phyloP scores from a whole-genome alignment of 2,888 invertebrate genomes.

The Octonoba sinensis region DNA sequence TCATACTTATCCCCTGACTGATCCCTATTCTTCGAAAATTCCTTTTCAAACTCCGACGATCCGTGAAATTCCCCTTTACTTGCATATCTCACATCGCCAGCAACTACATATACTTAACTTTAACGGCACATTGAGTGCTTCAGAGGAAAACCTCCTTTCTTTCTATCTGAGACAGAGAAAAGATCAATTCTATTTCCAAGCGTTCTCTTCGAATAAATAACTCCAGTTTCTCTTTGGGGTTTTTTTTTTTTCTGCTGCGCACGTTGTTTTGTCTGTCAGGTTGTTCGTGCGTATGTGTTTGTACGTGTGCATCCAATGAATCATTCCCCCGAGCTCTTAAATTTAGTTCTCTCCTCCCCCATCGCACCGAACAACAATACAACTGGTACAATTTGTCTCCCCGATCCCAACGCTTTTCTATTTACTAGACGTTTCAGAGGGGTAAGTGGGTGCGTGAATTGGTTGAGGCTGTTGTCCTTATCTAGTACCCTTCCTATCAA shows the following conservation, averaged over 20 bases:
- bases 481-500: slow-evolving; percentile 51
- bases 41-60: slow-evolving; percentile 53
- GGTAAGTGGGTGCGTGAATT: neutral
- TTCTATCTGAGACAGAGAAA: slow-evolving; percentile 45
- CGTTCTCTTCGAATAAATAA: slow-evolving; percentile 60
- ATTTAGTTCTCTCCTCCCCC: slow-evolving; percentile 51
- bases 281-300: slow-evolving; percentile 28
- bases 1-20: slow-evolving; percentile 22
- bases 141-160: slow-evolving; percentile 36
- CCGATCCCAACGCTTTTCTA: slow-evolving; percentile 47
- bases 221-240: slow-evolving; percentile 19
- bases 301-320: slow-evolving; percentile 54
- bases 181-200: slow-evolving; percentile 56
- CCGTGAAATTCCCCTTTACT: slow-evolving; percentile 60
- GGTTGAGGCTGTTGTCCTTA: slow-evolving; percentile 36
- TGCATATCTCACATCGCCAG: slow-evolving; percentile 59
- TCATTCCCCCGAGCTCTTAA: slow-evolving; percentile 59
- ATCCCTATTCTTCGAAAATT: slow-evolving; percentile 35
- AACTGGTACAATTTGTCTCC: slow-evolving; percentile 61
- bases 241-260: slow-evolving; percentile 24
- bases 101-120: slow-evolving; percentile 54
- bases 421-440: slow-evolving; percentile 50
- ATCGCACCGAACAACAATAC: slow-evolving; percentile 55
- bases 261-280: slow-evolving; percentile 41
- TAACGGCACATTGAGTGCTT: slow-evolving; percentile 59